These are phyloP conservation scores for Hyles lineata DNA, from an alignment of 2,888 invertebrate species.

Conservation along the genomic window DNA sequence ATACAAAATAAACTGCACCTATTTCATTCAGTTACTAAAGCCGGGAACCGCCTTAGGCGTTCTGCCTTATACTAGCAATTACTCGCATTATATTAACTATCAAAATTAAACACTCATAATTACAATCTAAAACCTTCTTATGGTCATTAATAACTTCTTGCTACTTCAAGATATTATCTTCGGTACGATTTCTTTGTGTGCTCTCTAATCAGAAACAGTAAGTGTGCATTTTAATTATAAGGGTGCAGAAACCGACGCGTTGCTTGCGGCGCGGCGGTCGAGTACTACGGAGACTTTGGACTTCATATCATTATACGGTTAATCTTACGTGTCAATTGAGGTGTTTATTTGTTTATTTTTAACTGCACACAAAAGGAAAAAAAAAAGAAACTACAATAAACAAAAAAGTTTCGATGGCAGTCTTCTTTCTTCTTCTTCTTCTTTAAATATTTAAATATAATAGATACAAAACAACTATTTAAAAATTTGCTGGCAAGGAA, in stretches of 20 bases:
- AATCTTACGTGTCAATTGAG: neutral
- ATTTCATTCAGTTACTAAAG: neutral
- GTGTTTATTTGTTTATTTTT: no score
- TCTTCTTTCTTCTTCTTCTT: no score
- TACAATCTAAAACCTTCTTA: conserved; percentile 22
- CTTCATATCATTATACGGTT: conserved; percentile 35
- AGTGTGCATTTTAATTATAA: conserved; percentile 74
- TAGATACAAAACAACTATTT: no score
- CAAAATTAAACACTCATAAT: conserved; percentile 17
- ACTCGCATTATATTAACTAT: conserved; percentile 10
- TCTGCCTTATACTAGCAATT: neutral
- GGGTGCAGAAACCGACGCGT: conserved; percentile 65
- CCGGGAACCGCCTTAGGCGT: neutral
- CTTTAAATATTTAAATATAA: no score
- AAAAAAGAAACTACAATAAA: no score
- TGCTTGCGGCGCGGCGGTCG: conserved; percentile 61
- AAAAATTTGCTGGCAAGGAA: no score
- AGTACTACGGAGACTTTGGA: conserved; percentile 44
- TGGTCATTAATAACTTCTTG: conserved; percentile 58
- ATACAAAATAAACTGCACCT: no score
- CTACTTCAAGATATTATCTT: conserved; percentile 71
- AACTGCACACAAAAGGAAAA: no score
- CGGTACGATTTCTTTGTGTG: conserved; percentile 68
- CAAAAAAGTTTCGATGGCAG: no score
- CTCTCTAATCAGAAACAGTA: conserved; percentile 68